Percentiles rank a stretch among this genome's conserved stretches.
Conservation (phyloP, 2,888 invertebrate species). For the Thysanoteuthis rhombus region DNA sequence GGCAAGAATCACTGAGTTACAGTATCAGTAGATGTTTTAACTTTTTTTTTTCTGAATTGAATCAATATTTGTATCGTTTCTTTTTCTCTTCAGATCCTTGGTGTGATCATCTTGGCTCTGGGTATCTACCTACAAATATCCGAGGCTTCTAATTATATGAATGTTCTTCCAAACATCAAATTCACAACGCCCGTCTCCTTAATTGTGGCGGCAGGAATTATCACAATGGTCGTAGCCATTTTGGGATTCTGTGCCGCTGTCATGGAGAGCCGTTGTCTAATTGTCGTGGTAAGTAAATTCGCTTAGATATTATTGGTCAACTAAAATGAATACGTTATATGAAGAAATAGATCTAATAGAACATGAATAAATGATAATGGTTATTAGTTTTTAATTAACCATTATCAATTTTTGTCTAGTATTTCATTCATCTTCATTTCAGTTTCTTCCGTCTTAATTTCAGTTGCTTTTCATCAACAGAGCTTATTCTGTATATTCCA, state of each 20-base stretch:
- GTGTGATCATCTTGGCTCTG: conserved; percentile 80
- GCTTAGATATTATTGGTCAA: background rate
- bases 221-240: conserved; percentile 81
- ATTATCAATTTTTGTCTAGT: too few relatives aligned
- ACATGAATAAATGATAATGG: too few relatives aligned
- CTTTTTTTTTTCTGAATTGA: too few relatives aligned
- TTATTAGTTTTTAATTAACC: too few relatives aligned
- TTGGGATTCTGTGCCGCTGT: conserved; percentile 86
- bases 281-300: conserved; percentile 74
- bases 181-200: conserved; percentile 80
- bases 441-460: too few relatives aligned
- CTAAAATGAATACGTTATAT: background rate
- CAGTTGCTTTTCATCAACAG: too few relatives aligned
- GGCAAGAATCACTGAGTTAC: too few relatives aligned
- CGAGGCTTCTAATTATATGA: conserved; percentile 78
- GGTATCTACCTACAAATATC: conserved; percentile 80
- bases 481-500: too few relatives aligned
- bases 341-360: too few relatives aligned
- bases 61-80: background rate
- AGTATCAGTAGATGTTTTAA: background rate
- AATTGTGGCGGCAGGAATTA: conserved; percentile 78
- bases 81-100: conserved; percentile 79
- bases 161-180: conserved; percentile 76
- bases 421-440: too few relatives aligned
- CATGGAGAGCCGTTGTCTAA: conserved; percentile 81